Percentiles rank a stretch among this genome's conserved stretches.
Conservation (phyloP, 2,888 invertebrate species). For the Apamea epomidion region DNA sequence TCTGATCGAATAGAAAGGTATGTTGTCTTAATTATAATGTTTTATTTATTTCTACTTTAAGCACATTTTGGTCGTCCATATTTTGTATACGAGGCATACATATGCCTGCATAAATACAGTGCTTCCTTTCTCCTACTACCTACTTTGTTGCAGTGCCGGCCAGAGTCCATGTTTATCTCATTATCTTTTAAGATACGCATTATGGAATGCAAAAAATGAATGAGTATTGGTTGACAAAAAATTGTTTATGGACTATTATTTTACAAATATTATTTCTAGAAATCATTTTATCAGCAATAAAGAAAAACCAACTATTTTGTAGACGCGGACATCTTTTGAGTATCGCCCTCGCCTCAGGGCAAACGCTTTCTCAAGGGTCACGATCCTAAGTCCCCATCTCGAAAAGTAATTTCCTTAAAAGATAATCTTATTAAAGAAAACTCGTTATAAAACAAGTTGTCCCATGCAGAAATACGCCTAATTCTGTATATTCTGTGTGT, state of each 20-base stretch:
- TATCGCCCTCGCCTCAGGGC: neutral
- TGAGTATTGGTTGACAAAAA: neutral
- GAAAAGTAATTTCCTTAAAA: slow-evolving; percentile 15
- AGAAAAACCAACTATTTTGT: neutral
- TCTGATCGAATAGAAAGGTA: slow-evolving; percentile 79
- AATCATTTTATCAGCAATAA: neutral
- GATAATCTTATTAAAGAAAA: slow-evolving; percentile 13
- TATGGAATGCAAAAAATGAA: neutral
- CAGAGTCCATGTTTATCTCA: neutral
- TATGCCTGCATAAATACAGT: neutral
- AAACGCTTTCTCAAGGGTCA: neutral
- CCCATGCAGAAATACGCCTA: neutral
- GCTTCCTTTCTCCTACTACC: neutral
- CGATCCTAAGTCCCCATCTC: neutral
- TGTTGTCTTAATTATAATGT: slow-evolving; percentile 27
- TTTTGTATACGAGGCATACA: too few species aligned
- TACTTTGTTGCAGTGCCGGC: neutral
- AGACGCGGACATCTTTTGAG: neutral
- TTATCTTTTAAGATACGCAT: neutral
- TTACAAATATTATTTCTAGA: neutral
- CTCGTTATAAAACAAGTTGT: neutral
- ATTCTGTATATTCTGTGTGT: neutral
- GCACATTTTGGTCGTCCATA: neutral
- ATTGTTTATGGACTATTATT: neutral
- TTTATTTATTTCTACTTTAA: neutral